Evolutionary conservation across 2,113 vertebrate species (phyloP).

Genomic region (Platichthys stellatus): DNA sequence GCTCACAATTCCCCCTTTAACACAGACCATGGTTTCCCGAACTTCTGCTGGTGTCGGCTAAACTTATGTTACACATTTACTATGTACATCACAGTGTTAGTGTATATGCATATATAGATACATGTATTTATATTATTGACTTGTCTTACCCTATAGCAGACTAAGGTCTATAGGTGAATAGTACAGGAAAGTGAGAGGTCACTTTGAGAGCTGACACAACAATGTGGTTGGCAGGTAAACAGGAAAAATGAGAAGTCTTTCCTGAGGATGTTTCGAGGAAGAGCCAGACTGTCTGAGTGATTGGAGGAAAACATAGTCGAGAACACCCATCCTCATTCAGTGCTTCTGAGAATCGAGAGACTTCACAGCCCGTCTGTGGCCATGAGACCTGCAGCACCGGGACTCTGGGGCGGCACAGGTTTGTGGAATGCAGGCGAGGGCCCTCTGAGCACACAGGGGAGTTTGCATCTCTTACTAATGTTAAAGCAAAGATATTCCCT

Average conservation of each 20-base stretch:
- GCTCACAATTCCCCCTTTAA: slow-evolving; percentile 9
- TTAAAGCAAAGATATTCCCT: slow-evolving; percentile 57
- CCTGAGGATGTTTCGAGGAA: slow-evolving; percentile 41
- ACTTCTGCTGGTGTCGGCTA: slow-evolving; percentile 26
- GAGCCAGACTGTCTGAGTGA: slow-evolving; percentile 25
- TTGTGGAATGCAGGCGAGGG: slow-evolving; percentile 32
- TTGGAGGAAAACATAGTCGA: slow-evolving; percentile 12
- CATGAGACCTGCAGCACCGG: not conserved
- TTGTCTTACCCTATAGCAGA: not conserved
- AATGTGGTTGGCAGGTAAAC: slow-evolving; percentile 34
- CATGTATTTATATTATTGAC: not conserved
- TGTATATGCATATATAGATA: not conserved
- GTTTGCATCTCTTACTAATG: slow-evolving; percentile 46
- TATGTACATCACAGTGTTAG: not conserved
- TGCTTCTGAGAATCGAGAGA: slow-evolving; percentile 66
- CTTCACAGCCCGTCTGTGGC: slow-evolving; percentile 30
- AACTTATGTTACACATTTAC: slow-evolving; percentile 9
- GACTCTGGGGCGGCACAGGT: slow-evolving; percentile 11
- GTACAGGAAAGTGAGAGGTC: slow-evolving; percentile 10
- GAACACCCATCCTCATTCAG: slow-evolving; percentile 65
- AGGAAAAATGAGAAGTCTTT: slow-evolving; percentile 42
- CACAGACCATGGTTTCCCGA: slow-evolving; percentile 12
- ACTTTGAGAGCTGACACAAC: slow-evolving; percentile 12
- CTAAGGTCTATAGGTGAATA: not conserved
- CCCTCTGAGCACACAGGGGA: slow-evolving; percentile 42